A percentile compares a stretch with the other conserved stretches of the same genome.
phyloP scores from a whole-genome alignment of 30 jellyfish, hydroid and myxozoan genomes.

The Pelagia noctiluca region DNA sequence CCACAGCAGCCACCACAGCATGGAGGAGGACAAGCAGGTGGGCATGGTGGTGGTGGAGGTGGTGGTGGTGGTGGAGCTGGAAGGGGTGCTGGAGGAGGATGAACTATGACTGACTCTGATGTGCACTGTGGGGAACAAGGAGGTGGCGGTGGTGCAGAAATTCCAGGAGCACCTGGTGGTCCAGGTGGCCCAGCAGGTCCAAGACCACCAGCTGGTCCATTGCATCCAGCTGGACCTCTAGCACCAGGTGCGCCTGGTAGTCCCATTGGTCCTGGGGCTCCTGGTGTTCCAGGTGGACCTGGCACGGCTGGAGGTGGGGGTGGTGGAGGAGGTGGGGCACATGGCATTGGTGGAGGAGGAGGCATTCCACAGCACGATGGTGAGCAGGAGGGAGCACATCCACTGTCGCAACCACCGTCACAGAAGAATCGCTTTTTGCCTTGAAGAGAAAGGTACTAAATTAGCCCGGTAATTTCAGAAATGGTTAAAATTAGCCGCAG shows the following conservation, averaged over 20 bases:
- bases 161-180: conserved; percentile 80
- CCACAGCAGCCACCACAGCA: conserved; percentile 66
- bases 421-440: conserved; percentile 83
- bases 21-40: conserved; percentile 79
- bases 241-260: conserved; percentile 77
- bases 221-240: conserved; percentile 73
- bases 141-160: conserved; percentile 95
- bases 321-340: conserved; percentile 89
- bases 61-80: conserved; percentile 99
- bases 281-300: conserved; percentile 86
- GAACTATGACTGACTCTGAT: conserved; percentile 88
- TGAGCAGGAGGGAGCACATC: conserved; percentile 80
- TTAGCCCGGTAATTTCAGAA: too few relatives aligned
- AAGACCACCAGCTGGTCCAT: conserved; percentile 66
- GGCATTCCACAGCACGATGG: conserved; percentile 84
- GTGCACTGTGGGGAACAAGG: conserved; percentile 95
- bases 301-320: conserved; percentile 80
- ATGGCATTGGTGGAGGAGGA: conserved; percentile 59
- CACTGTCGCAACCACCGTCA: conserved; percentile 73
- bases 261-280: conserved; percentile 68
- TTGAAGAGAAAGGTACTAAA: conserved; percentile 26
- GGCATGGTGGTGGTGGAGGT: conserved; percentile 81
- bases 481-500: too few relatives aligned
- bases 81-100: conserved; percentile 96
- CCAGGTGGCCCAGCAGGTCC: conserved; percentile 90